phyloP scores from a whole-genome alignment of 2,888 invertebrate genomes.

The Drosophila mayaguana region DNA sequence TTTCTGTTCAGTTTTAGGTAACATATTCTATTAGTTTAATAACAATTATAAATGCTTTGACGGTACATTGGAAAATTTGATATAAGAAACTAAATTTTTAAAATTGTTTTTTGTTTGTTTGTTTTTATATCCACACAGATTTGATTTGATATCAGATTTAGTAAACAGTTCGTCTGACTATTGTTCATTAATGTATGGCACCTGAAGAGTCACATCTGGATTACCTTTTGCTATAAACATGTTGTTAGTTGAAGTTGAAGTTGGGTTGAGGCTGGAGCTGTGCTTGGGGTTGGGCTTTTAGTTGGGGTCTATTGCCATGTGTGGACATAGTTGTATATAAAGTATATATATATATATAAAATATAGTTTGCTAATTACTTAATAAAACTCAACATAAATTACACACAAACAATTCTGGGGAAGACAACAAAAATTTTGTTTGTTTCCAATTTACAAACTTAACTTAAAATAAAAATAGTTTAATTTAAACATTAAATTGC shows the following conservation, averaged over 20 bases:
- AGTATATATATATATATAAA: slow-evolving; percentile 24
- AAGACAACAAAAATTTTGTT: slow-evolving; percentile 71
- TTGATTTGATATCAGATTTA: slow-evolving; percentile 8
- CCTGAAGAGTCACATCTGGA: slow-evolving; percentile 74
- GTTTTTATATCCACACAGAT: slow-evolving; percentile 59
- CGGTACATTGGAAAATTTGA: slow-evolving; percentile 78
- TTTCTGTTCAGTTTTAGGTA: slow-evolving; percentile 55
- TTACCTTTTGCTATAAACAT: slow-evolving; percentile 49
- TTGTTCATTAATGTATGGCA: slow-evolving; percentile 67
- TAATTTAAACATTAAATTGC: slow-evolving; percentile 58
- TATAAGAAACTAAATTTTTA: slow-evolving; percentile 65
- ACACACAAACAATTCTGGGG: slow-evolving; percentile 70
- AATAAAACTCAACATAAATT: slow-evolving; percentile 77
- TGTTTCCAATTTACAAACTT: slow-evolving; percentile 57
- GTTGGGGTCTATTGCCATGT: slow-evolving; percentile 26
- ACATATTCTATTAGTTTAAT: slow-evolving; percentile 64
- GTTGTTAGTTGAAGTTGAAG: slow-evolving; percentile 9
- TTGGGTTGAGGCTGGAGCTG: slow-evolving; percentile 3
- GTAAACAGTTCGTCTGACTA: slow-evolving; percentile 57
- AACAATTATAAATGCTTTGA: slow-evolving; percentile 81
- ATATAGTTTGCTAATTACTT: slow-evolving; percentile 51
- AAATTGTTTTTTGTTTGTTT: slow-evolving; percentile 11
- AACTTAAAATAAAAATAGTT: slow-evolving; percentile 43
- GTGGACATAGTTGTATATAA: slow-evolving; percentile 57
- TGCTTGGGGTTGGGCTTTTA: not conserved